Conservation (phyloP, 2,888 invertebrate genomes). For the Habrosyne pyritoides region DNA sequence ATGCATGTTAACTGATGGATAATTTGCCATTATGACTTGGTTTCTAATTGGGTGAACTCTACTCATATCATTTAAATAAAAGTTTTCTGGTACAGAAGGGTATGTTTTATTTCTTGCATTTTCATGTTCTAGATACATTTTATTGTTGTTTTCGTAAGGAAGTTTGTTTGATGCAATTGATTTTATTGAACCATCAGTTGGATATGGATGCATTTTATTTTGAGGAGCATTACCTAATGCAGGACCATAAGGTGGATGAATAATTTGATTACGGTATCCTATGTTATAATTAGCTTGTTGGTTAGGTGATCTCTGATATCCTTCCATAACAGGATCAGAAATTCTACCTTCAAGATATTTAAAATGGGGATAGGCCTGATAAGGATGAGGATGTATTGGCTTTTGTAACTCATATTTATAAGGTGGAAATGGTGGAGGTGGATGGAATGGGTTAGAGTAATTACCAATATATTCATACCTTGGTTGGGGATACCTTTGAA, state of each 20-base stretch:
- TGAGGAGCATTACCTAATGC: constrained; percentile 59
- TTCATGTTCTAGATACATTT: constrained; percentile 69
- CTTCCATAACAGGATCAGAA: constrained; percentile 62
- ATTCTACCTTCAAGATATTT: constrained; percentile 71
- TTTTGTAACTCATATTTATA: constrained; percentile 73
- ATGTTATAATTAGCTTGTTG: constrained; percentile 60
- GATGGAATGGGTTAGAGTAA: constrained; percentile 68
- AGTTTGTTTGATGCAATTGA: constrained; percentile 57
- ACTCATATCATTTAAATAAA: constrained; percentile 63
- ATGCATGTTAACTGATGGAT: constrained; percentile 59
- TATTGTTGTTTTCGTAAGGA: constrained; percentile 60
- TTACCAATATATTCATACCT: constrained; percentile 78
- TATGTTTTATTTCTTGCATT: constrained; percentile 57
- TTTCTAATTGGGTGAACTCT: constrained; percentile 58
- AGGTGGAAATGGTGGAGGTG: constrained; percentile 55
- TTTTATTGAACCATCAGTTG: constrained; percentile 56
- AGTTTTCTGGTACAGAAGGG: constrained; percentile 51
- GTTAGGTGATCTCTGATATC: constrained; percentile 61
- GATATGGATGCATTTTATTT: constrained; percentile 64
- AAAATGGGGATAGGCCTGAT: constrained; percentile 62
- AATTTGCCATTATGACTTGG: constrained; percentile 60
- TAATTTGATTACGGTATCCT: constrained; percentile 62
- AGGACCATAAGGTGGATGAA: constrained; percentile 65
- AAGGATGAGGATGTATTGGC: constrained; percentile 58
- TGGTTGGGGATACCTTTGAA: constrained; percentile 57